phyloP scores from a whole-genome alignment of 2,113 vertebrate genomes.

The Tiliqua scincoides region DNA sequence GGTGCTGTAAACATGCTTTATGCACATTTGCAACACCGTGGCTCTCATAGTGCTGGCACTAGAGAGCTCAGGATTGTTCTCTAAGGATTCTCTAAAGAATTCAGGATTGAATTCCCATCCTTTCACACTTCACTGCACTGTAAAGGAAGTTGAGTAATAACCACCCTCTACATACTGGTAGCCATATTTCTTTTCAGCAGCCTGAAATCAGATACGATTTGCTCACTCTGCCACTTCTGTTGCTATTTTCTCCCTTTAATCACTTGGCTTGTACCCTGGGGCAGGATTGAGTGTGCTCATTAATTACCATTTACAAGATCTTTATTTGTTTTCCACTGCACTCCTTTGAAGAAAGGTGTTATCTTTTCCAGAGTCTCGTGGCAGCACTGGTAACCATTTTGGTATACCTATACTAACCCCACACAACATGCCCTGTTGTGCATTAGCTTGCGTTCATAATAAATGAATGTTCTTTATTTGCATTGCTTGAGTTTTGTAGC shows the following conservation, averaged over 20 bases:
- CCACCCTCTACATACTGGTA: neutral
- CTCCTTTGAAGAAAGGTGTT: neutral
- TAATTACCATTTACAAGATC: neutral
- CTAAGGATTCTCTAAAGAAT: too few species aligned
- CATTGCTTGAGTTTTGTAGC: neutral
- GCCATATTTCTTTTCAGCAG: constrained; percentile 1
- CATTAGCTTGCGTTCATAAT: constrained; percentile 10
- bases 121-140: too few species aligned
- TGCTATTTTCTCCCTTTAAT: constrained; percentile 9
- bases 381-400: neutral
- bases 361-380: constrained; percentile 19
- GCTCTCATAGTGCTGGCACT: too few species aligned
- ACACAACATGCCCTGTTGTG: neutral
- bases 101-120: too few species aligned
- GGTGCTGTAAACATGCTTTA: too few species aligned
- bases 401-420: constrained; percentile 13
- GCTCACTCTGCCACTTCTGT: neutral
- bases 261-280: constrained; percentile 28
- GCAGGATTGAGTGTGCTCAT: constrained; percentile 36
- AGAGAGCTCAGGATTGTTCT: too few species aligned
- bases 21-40: too few species aligned
- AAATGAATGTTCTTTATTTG: neutral
- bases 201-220: neutral
- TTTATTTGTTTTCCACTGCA: neutral
- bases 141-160: too few species aligned